A percentile compares a stretch with the other conserved stretches of the same genome.
Evolutionary conservation across 2,113 vertebrate species (phyloP).

Genomic region (Hippocampus guttulatus): DNA sequence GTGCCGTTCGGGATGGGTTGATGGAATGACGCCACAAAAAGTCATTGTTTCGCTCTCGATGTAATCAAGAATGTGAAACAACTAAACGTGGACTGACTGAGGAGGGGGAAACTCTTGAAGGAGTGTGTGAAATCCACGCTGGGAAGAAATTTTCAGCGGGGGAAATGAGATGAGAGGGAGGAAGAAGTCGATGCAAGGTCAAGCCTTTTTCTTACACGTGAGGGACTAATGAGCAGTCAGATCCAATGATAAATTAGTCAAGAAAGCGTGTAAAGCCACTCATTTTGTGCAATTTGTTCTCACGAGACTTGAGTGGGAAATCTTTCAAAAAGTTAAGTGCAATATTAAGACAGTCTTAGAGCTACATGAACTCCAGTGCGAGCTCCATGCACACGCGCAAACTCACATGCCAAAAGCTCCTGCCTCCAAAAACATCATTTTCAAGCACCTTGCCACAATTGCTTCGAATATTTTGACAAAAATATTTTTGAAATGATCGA

Average conservation of each 20-base stretch:
- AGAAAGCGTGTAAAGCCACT: not conserved
- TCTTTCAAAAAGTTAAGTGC: not conserved
- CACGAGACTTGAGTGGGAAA: constrained; percentile 1
- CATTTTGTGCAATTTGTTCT: constrained; percentile 2
- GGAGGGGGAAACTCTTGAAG: constrained; percentile 45
- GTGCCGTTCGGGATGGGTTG: constrained; percentile 49
- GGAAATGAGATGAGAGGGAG: constrained; percentile 30
- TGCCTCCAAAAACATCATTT: not conserved
- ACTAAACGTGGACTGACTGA: constrained; percentile 41
- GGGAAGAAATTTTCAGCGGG: constrained; percentile 16
- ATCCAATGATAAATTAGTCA: constrained; percentile 38
- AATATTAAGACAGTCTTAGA: not conserved
- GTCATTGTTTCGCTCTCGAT: constrained; percentile 58
- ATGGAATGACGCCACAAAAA: constrained; percentile 38
- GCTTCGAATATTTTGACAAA: too few species aligned
- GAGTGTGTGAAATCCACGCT: constrained; percentile 39
- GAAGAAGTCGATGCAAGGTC: constrained; percentile 45
- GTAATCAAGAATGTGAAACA: constrained; percentile 63
- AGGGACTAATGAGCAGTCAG: constrained; percentile 48
- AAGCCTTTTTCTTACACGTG: constrained; percentile 38
- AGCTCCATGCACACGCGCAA: not conserved
- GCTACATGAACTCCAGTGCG: not conserved
- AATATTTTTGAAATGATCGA: not conserved
- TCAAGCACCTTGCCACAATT: too few species aligned
- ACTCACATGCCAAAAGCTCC: not conserved